Evolutionary conservation across 2,888 invertebrate species (phyloP), one percentile per base, ranked within the genome.

Genomic region (Mongoloraphidia duomilia): DNA sequence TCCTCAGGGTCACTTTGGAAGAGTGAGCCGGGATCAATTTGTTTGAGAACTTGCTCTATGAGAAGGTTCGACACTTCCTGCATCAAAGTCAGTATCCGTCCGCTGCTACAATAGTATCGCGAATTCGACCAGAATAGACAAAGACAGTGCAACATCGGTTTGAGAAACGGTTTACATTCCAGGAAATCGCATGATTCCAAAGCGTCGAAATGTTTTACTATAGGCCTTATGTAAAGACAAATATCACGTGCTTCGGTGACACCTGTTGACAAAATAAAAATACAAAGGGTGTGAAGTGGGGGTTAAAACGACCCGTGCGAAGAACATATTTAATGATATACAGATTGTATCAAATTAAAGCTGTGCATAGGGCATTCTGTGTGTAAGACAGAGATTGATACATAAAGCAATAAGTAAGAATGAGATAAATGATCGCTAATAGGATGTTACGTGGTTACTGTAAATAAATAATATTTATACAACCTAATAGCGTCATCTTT

Each of bases 1-100:
- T 90, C 89, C 54, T 86, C 84, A 0, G 82, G 72, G 54, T 93
- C 93, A 0, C 86, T 87, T 71, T 90, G 88, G 65, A 94, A 92
- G 55, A 94, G 76, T 1, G 84, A 78, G 12, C 74, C 66, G 0
- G 91, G 86, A 61, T 92, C 91, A 49, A 90, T 67, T 55, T 80
- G 80, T 55, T 76, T 77, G 0, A 77, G 75, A 14, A 81, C 80
- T 70, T 83, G 79, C 52, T 79, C 76, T 47, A 94, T 89, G 1
- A 93, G 64, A 56, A 90, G 70, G 66, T 94, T 93, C 56, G 84
- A 80, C 14, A 90, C 74, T 67, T 89, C 81, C 55, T 80, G 78
- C 9, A 94, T 72, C 1, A 94, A 70, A 2, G 84, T 80, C 59
- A 82, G 74, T 59, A 83, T 77, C 52, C 78, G 69, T 67, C 70